Evolutionary conservation across 2,888 invertebrate genomes (phyloP), one percentile per base, ranked within the genome.

Genomic region (Dryocosmus kuriphilus): DNA sequence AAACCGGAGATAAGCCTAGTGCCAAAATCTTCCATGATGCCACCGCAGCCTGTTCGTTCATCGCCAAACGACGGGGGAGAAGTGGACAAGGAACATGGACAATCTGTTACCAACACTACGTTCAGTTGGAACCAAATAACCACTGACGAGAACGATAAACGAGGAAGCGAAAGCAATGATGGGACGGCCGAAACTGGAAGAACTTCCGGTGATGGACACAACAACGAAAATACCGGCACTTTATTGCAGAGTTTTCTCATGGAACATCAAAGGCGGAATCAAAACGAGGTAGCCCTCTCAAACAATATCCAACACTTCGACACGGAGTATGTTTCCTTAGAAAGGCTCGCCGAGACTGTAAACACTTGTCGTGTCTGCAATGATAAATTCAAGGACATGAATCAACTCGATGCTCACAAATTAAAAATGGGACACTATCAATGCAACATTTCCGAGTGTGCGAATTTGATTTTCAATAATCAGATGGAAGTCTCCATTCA

Each of bases 241-340:
- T 81, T 91, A 7, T 80, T 91, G 2, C 91, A 91, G 76, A 91
- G 89, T 74, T 89, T 90, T 55, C 79, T 91, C n/a, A 87, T 89
- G 11, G 91, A 91, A 16, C 90, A 90, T 78, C 89, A 90, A 27
- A 86, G 89, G 27, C 85, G 86, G 14, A 86, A 85, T 83, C 86
- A 87, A 75, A 87, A 81, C 24, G 89, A 90, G 38, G 84, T 84
- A 14, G 83, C 86, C 2, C 65, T 88, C 30, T 85, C 88, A 4
- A 86, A 83, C 38, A 86, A 78, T 67, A 75, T 84, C 19, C 88
- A 86, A 5, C 75, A 86, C 0, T 85, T 85, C 7, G 91, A 91
- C 79, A 94, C 93, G 79, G 95, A 95, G 90, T 95, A 94, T 85
- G 94, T 95, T 81, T 94, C 95, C 0, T 90, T 95, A 80, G 95